Evolutionary conservation across 1,140 invertebrate genomes (phyloP), one percentile per base, ranked within the genome.

Genomic region (Wiebesia pumilae): DNA sequence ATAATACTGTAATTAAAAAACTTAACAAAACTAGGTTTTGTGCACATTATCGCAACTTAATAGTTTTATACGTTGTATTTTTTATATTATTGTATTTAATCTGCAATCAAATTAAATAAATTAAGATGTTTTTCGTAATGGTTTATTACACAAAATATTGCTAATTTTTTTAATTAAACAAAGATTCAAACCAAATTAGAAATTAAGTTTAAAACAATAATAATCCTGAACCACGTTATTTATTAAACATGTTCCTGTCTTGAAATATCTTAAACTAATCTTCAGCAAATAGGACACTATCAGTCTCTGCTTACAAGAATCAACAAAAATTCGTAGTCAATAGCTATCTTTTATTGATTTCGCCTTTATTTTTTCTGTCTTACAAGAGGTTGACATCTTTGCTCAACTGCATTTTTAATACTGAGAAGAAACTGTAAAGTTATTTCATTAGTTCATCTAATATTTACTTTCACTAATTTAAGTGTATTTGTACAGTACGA

Each of bases 31-130:
- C 27, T 54, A 47, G 12, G 40, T 80, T 86, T 82, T 77, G 40
- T 81, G 62, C 54, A 12, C 40, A 65, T 27, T 58, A 27, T 85
- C 51, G 80, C 80, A 65, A 86, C 58, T 86, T 86, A 51, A 86
- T 86, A 86, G 43, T 86, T 86, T 83, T 82, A 77, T 86, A 86
- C 77, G 78, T 81, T 86, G 79, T 86, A 86, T 86, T 82, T 86
- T 86, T 85, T 85, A 85, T 85, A 80, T 71, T 85, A 85, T 71
- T 85, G 65, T 85, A 86, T 86, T 82, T 86, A 51, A 86, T 82
- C 54, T 62, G 71, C 38, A 65, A 82, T 77, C n/a, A 78, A 83
- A 82, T 67, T 81, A 67, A 86, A 78, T 86, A 78, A 78, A 83
- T 38, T 65, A 38, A 47, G 33, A 80, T 80, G 24, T 62, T 81